phyloP scores from a whole-genome alignment of 2,113 vertebrate species.

The Steatornis caripensis region DNA sequence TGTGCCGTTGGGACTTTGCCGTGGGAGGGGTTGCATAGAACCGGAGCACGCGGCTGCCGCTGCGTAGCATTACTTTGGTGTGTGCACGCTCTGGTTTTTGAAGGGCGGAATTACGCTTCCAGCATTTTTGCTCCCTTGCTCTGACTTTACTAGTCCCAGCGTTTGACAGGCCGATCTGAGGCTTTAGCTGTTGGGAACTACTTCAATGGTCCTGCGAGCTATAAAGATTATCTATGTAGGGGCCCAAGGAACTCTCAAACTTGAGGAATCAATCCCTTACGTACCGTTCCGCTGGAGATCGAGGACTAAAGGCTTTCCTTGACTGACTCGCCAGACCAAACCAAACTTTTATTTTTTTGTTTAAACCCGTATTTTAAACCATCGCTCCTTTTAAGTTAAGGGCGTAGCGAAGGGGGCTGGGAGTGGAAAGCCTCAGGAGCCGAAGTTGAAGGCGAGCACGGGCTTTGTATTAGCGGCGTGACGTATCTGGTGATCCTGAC shows the following conservation, averaged over 20 bases:
- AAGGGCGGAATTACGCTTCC: neutral
- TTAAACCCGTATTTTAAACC: neutral
- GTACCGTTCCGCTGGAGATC: neutral
- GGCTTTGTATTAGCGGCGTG: neutral
- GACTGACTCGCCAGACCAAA: neutral
- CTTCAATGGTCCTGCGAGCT: constrained; percentile 9
- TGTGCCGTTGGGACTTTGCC: neutral
- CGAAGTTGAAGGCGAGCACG: neutral
- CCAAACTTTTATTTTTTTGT: neutral
- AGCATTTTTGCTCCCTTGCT: neutral
- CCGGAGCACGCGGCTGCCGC: neutral
- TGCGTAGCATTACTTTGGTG: neutral
- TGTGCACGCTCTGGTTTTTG: neutral
- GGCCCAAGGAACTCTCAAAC: neutral
- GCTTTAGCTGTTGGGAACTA: constrained; percentile 40
- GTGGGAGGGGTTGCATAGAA: neutral
- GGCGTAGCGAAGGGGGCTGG: fast-evolving
- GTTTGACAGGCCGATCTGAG: constrained; percentile 27
- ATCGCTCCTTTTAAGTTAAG: neutral
- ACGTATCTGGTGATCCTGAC: neutral
- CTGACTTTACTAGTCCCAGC: neutral
- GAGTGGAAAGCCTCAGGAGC: neutral
- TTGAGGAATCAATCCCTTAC: constrained; percentile 19
- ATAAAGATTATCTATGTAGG: neutral
- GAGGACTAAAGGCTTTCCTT: neutral